Base-by-base conservation (phyloP, 2,888 invertebrate genomes). In the Cantharis rustica region DNA sequence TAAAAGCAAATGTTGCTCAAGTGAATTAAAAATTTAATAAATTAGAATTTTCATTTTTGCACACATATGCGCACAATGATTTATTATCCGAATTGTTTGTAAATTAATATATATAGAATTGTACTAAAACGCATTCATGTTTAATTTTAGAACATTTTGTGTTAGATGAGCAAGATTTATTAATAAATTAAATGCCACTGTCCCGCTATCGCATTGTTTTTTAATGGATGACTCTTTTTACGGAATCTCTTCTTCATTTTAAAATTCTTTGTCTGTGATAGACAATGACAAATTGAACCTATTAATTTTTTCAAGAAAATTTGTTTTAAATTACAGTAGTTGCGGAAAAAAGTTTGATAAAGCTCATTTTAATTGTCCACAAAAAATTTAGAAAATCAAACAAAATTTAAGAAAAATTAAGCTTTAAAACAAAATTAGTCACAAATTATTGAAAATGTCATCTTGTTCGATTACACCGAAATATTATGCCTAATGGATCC, bases 401-500 rank as follows among this genome's bases (percentile, higher is more conserved):
- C 3, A 13, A 31, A 62, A 62, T 10, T 62, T 62, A 10, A 62
- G 15, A 62, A 62, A 16, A 63, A 63, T 13, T 16, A 2, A 63
- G n/a, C 13, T 63, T 63, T 63, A 16, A 16, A 16, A 63, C 4
- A 16, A 63, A 63, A 63, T 63, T 63, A 3, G 0, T 17, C 16
- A 17, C 63, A 63, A 63, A 63, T 16, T 17, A 63, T 16, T 16
- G 16, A 5, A 20, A 63, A 63, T 20, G 11, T 4, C 4, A 16
- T 11, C 10, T 16, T 63, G 63, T 13, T 16, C 16, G 11, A 47
- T 47, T 47, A n/a, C 0, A 47, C 1, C 9, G n/a, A 47, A 47
- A n/a, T 47, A 47, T 47, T 47, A 47, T 47, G 69, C n/a, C 26
- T 76, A 78, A 78, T 76, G 73, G 76, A 74, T 71, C 71, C 71